These are phyloP conservation scores for Plutella xylostella DNA, from an alignment of 2,888 invertebrate genomes.

Conservation along the genomic window DNA sequence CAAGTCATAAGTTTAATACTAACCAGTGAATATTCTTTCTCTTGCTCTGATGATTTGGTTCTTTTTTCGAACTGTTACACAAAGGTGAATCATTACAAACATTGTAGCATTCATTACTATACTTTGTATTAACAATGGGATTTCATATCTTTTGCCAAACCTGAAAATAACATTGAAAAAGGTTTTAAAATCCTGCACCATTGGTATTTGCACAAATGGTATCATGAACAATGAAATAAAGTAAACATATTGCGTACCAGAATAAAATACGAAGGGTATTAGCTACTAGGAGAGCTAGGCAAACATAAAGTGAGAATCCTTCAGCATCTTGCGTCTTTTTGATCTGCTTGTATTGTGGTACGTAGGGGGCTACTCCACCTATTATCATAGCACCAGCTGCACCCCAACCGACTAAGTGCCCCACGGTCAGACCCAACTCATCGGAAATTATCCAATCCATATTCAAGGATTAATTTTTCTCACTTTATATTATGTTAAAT, in stretches of 20 bases:
- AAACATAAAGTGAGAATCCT: conserved; percentile 97
- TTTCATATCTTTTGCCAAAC: conserved; percentile 98
- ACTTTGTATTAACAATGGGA: conserved; percentile 95
- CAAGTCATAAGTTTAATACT: neutral
- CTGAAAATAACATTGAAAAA: conserved; percentile 75
- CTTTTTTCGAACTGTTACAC: conserved; percentile 86
- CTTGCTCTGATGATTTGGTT: conserved; percentile 81
- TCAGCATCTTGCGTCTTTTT: conserved; percentile 91
- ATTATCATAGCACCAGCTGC: conserved; percentile 93
- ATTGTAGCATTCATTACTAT: conserved; percentile 97
- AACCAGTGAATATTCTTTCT: conserved; percentile 77
- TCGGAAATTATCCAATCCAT: conserved; percentile 87
- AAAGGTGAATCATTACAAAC: conserved; percentile 94
- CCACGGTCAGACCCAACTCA: conserved; percentile 79
- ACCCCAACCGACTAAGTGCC: conserved; percentile 81
- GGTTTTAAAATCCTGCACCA: no score
- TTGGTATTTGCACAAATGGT: neutral
- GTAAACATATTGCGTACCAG: conserved; percentile 90
- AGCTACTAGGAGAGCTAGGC: conserved; percentile 93
- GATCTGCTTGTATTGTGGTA: conserved; percentile 96
- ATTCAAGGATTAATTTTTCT: no score
- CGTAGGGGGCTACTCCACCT: conserved; percentile 95
- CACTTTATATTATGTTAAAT: no score
- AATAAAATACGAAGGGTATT: conserved; percentile 97
- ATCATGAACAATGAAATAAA: conserved; percentile 4